Evolutionary conservation across 2,797 vertebrate species (phyloP).

Genomic region (Acrocephalus scirpaceus): DNA sequence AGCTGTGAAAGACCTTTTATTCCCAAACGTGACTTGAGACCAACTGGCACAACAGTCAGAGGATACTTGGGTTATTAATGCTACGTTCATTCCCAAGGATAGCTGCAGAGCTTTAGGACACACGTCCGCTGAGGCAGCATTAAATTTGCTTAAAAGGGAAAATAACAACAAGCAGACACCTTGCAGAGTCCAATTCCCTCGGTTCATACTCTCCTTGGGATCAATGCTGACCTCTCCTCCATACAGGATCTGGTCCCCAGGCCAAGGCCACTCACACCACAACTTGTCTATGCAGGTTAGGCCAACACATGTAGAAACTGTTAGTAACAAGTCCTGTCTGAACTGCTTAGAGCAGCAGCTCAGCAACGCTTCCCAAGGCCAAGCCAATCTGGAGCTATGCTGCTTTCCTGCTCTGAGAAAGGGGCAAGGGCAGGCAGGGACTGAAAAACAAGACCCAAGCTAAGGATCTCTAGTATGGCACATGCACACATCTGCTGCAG

Average conservation of each 20-base stretch:
- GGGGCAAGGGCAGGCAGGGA: neutral
- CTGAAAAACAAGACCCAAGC: neutral
- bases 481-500: neutral
- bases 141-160: conserved; percentile 52
- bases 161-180: neutral
- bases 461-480: neutral
- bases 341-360: neutral
- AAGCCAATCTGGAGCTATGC: neutral
- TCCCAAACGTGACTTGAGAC: neutral
- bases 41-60: neutral
- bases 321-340: neutral
- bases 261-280: conserved; percentile 30
- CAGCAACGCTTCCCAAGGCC: neutral
- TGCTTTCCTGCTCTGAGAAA: neutral
- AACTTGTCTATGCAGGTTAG: neutral
- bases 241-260: neutral
- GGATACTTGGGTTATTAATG: neutral
- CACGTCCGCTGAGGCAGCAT: neutral
- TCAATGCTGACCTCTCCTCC: neutral
- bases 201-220: neutral
- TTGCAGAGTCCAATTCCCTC: neutral
- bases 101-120: neutral
- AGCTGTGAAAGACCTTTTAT: neutral
- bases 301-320: neutral
- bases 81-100: neutral